These are phyloP conservation scores for Danionella cerebrum DNA, from an alignment of 2,113 vertebrate genomes.

Conservation along the genomic window DNA sequence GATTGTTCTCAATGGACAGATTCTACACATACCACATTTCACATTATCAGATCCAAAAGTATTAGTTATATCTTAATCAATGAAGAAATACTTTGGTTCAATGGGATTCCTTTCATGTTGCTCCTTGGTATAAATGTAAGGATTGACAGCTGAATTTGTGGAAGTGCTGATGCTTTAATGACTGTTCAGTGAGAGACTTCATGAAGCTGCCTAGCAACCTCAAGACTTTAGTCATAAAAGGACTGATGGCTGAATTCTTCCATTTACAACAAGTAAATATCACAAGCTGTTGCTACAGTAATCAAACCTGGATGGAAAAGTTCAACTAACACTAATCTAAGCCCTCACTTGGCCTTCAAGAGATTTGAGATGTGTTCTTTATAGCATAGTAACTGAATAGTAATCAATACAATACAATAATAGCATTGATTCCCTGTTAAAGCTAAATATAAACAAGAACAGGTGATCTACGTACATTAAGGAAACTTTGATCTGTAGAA, in stretches of 20 bases:
- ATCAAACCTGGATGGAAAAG: neutral
- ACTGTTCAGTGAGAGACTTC: conserved; percentile 21
- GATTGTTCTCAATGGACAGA: too few species aligned
- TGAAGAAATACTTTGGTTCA: too few species aligned
- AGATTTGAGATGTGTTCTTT: too few species aligned
- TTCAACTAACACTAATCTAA: neutral
- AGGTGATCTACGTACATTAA: neutral
- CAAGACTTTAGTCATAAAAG: conserved; percentile 22
- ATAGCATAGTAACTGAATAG: too few species aligned
- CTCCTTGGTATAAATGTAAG: too few species aligned
- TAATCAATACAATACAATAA: too few species aligned
- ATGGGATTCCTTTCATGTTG: too few species aligned
- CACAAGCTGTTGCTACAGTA: conserved; percentile 24
- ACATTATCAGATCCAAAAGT: too few species aligned
- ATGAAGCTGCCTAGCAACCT: conserved; percentile 28
- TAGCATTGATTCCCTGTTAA: neutral
- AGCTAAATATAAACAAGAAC: neutral
- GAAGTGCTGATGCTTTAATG: neutral
- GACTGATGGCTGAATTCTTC: conserved; percentile 30
- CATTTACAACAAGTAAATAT: conserved; percentile 37
- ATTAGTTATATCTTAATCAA: too few species aligned
- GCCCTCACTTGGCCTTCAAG: neutral
- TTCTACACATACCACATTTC: too few species aligned
- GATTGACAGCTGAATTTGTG: neutral
- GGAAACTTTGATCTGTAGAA: too few species aligned